Evolutionary conservation across 1,140 invertebrate genomes (phyloP).

Genomic region (Microplitis demolitor): DNA sequence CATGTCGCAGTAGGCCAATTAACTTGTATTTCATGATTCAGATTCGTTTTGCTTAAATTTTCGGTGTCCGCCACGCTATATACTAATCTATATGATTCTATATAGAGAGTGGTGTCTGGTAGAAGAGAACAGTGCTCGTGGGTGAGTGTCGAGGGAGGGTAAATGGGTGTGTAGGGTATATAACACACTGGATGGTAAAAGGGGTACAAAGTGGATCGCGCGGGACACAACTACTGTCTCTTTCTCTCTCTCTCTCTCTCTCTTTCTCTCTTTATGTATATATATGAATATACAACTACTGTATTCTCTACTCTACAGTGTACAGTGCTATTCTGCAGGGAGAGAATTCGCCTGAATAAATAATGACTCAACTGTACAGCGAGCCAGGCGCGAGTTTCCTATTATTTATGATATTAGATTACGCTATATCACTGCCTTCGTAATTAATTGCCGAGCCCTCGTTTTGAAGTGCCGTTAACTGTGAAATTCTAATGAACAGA

Average conservation of each 20-base stretch:
- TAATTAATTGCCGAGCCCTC: constrained; percentile 41
- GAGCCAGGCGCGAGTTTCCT: constrained; percentile 27
- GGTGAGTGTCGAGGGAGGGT: neutral
- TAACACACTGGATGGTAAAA: too few relatives aligned
- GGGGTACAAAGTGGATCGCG: neutral
- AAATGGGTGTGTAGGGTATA: too few relatives aligned
- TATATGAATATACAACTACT: neutral
- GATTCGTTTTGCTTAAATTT: constrained; percentile 1
- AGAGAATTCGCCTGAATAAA: constrained; percentile 39
- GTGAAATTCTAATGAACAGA: constrained; percentile 43
- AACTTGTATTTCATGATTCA: neutral
- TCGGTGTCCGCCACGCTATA: neutral
- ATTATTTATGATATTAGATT: constrained; percentile 49
- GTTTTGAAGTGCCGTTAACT: constrained; percentile 39
- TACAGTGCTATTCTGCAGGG: neutral
- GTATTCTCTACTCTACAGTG: too few relatives aligned
- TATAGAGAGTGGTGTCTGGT: neutral
- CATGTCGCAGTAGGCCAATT: neutral
- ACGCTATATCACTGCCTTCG: constrained; percentile 40
- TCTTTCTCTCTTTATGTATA: neutral
- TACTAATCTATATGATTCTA: neutral
- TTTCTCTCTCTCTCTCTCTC: too few relatives aligned
- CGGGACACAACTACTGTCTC: neutral
- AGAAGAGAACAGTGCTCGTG: neutral
- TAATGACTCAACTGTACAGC: constrained; percentile 35